Conservation (phyloP, 1,140 invertebrate genomes). For the Drosophila simulans region DNA sequence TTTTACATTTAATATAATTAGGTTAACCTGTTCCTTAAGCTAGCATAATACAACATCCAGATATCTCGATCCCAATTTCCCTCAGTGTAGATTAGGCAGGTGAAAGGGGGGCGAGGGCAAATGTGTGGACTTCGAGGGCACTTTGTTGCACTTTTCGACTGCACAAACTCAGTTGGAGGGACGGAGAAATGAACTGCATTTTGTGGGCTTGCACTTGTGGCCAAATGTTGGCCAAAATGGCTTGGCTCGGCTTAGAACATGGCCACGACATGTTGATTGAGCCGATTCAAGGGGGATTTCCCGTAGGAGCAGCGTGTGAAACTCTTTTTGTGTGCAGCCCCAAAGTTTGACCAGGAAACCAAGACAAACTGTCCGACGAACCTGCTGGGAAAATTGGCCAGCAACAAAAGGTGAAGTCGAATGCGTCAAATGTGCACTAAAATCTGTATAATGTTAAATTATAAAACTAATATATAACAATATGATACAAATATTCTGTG, state of each 20-base stretch:
- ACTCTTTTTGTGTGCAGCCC: slow-evolving; percentile 25
- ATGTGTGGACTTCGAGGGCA: slow-evolving; percentile 22
- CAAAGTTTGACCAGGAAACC: slow-evolving; percentile 34
- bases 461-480: background rate
- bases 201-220: slow-evolving; percentile 80
- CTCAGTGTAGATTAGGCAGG: slow-evolving; percentile 21
- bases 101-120: slow-evolving; percentile 2
- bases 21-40: too few species aligned
- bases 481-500: too few species aligned
- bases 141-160: slow-evolving; percentile 70
- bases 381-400: background rate
- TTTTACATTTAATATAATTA: too few species aligned
- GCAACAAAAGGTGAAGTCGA: background rate
- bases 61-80: background rate
- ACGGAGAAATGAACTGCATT: slow-evolving; percentile 59
- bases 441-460: background rate
- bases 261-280: slow-evolving; percentile 80
- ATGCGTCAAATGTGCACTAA: background rate
- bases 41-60: too few species aligned
- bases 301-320: slow-evolving; percentile 28
- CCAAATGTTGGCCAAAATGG: slow-evolving; percentile 77
- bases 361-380: slow-evolving; percentile 21
- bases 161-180: slow-evolving; percentile 10
- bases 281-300: slow-evolving; percentile 21
- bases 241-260: slow-evolving; percentile 65